Evolutionary conservation across 2,888 invertebrate genomes (phyloP), one percentile per base, ranked within the genome.

Genomic region (Clistopyga incitator): DNA sequence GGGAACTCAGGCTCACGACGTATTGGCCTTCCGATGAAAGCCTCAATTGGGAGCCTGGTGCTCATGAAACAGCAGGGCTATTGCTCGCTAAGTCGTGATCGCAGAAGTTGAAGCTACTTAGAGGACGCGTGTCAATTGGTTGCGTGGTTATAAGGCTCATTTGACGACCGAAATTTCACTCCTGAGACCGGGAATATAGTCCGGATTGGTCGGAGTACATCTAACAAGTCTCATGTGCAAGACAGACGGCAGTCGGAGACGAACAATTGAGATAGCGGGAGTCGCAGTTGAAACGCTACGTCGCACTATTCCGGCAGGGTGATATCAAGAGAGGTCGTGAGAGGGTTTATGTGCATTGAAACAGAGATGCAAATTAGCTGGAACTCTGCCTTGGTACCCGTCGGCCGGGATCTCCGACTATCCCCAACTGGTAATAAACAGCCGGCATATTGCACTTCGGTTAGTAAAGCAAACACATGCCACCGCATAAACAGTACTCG

Each of bases 351-450:
- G n/a, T 54, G 56, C 23, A 11, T n/a, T 23, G 2, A 25, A 71
- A 45, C 56, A 42, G 42, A 59, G 56, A 71, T 71, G 71, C 56
- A 71, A 71, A 71, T 71, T 20, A 42, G 45, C 20, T 45, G 71
- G 71, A 71, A 56, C 42, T 56, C 15, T n/a, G 23, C 71, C 71
- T 23, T n/a, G n/a, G n/a, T 2, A 23, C 11, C 10, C 56, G 38
- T 54, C 15, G 38, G 38, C 6, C n/a, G 15, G 52, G 6, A 34
- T 13, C 6, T 38, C n/a, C n/a, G 42, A 15, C 71, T 34, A 38
- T 34, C 59, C 13, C 34, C 1, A n/a, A 71, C 15, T 10, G 71
- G 71, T 71, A 15, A 56, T 71, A 45, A 71, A 56, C 56, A 15
- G 42, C 18, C 45, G 71, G 2, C 56, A 45, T 56, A 71, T 71